Base-by-base conservation (phyloP, 2,113 vertebrate genomes). In the Odocoileus virginianus region DNA sequence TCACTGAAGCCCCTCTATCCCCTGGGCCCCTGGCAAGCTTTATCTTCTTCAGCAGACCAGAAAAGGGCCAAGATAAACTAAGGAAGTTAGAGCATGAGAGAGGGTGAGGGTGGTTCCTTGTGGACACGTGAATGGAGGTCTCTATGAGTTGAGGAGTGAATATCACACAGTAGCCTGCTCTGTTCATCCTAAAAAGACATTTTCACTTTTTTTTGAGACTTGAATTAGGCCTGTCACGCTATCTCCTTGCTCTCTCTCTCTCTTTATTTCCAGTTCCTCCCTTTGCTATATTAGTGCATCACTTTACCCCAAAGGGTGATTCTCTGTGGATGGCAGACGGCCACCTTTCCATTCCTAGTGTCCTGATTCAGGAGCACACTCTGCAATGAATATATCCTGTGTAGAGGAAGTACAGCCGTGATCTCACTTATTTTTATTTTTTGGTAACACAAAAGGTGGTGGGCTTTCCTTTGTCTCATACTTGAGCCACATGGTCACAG, bases 371-470 rank as follows among this genome's bases (percentile, higher is more conserved):
- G 8, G 87, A 71, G 5, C 10, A 0, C 1, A 8, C 45, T 54
- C 43, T 7, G 45, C 19, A 7, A 5, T 12, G 0, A 25, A 36
- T 47, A 0, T 0, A 2, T 6, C 12, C 50, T 58, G 23, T 4
- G 52, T 2, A 5, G 78, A 74, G 25, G 54, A 9, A 47, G 50
- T 5, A 27, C 33, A 57, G 33, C 10, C 3, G 0, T 9, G 54
- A 11, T 11, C 47, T 86, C 6, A 11, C 12, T 30, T 6, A 57
- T 64, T 52, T 11, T 8, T 10, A 7, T 40, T 43, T 76, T 76
- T 76, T 76, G 71, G 25, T n/a, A 40, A 89, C 78, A 54, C 12
- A 40, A 8, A 55, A 74, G 50, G 13, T 25, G 19, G 5, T 1
- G 7, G 4, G 11, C 23, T 40, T 52, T 21, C 23, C 19, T 71